Evolutionary conservation across 1,140 invertebrate genomes (phyloP).

Genomic region (Drosophila navojoa): DNA sequence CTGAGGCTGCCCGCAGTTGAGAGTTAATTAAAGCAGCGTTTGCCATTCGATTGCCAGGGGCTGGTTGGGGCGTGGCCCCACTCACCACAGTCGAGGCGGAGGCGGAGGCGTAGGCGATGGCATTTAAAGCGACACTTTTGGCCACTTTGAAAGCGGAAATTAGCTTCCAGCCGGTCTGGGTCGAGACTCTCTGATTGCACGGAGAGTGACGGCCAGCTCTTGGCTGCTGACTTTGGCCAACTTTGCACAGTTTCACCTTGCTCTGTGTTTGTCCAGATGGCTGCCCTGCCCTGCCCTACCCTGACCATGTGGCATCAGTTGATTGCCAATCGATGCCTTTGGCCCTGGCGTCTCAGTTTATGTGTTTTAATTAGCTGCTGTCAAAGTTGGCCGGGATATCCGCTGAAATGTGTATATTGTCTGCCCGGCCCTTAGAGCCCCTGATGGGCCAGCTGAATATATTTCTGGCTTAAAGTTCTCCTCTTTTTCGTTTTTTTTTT

Average conservation of each 20-base stretch:
- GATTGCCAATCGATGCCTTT: too few species aligned
- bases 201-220: slow-evolving; percentile 5
- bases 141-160: slow-evolving; percentile 63
- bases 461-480: too few species aligned
- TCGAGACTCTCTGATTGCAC: slow-evolving; percentile 51
- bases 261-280: background rate
- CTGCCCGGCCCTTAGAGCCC: background rate
- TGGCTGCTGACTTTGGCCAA: background rate
- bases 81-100: background rate
- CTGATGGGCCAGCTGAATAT: too few species aligned
- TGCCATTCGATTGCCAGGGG: slow-evolving; percentile 42
- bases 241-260: background rate
- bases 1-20: slow-evolving; percentile 11
- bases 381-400: slow-evolving; percentile 7
- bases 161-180: slow-evolving; percentile 48
- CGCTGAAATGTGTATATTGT: background rate
- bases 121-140: slow-evolving; percentile 12
- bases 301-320: too few species aligned
- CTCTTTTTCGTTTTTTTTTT: background rate
- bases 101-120: slow-evolving; percentile 1
- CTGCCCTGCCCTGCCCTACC: too few species aligned
- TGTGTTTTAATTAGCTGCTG: slow-evolving; percentile 40
- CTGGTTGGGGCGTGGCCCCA: too few species aligned
- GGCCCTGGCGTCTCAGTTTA: slow-evolving; percentile 1
- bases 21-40: slow-evolving; percentile 52